Base-by-base conservation (phyloP, 2,797 vertebrate genomes). In the Hirundo rustica region DNA sequence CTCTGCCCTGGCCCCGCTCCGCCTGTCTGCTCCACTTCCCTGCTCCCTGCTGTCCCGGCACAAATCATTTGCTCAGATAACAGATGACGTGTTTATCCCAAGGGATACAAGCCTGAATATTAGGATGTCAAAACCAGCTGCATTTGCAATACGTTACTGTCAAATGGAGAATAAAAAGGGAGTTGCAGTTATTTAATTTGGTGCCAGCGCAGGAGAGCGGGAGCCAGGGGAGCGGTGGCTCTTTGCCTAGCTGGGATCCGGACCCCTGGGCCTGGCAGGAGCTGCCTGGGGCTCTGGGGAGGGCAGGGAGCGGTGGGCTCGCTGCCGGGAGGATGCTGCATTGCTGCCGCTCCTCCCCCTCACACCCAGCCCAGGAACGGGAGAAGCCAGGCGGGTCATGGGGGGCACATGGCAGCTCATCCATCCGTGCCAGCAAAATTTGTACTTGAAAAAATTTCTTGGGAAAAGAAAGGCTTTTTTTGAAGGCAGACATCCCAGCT, bases 81-180 rank as follows among this genome's bases (percentile, higher is more conserved):
- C 90, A 81, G 96, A 51, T 40, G 73, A 97, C 75, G 96, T 91
- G 93, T 96, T 97, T 96, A 77, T 97, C 97, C 96, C 97, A 67
- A 62, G 97, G 97, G 97, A 97, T 64, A 79, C 67, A 61, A 96
- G 97, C 89, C 95, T 89, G 97, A 96, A 96, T 96, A 97, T 97
- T 96, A 96, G 97, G 95, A 97, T 97, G 97, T 97, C 98, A 98
- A 94, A 97, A 96, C 83, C 30, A 42, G 75, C 96, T 65, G 89
- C 94, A 51, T 97, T 96, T 42, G 92, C 97, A 96, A 95, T 95
- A 91, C 88, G 93, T 97, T 97, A 97, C 97, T 97, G 97, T 98
- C 97, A 97, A 87, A 75, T 26, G 98, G 95, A 62, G 97, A 97
- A 97, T 96, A 97, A 97, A 97, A 97, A 89, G 89, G 95, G 97